Evolutionary conservation across 2,888 invertebrate genomes (phyloP), one percentile per base, ranked within the genome.

Genomic region (Caradrina clavipalpis): DNA sequence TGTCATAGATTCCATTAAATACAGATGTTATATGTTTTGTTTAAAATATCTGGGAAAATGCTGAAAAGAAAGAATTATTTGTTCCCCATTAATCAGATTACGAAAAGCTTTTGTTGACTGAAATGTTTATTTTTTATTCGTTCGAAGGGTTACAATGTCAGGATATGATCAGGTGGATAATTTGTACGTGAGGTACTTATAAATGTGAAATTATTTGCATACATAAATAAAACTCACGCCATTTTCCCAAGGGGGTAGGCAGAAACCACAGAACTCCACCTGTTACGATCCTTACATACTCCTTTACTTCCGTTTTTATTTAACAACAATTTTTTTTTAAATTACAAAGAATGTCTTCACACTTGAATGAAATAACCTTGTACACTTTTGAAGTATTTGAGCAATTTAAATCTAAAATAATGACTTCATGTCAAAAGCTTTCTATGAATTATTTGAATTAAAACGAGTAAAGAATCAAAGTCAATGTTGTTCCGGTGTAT

Each of bases 401-500:
- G 17, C 17, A 56, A 56, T 60, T 73, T 31, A 58, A 65, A 73
- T 65, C 15, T 19, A 39, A 22, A 50, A 15, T 59, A 56, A 60
- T 53, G 22, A 45, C 17, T 74, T 6, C 21, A 5, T 76, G 53
- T 57, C 60, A 68, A 45, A 45, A 61, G 17, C 39, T 11, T 39
- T 15, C 17, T 11, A 60, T 63, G 66, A 78, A 63, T 63, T 47
- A 63, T 73, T 54, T 21, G 45, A 22, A 73, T 66, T 66, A 60
- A 66, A 73, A 49, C n/a, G 59, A 50, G 47, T 15, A 65, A 68
- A 58, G 50, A 58, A 73, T 77, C 55, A 69, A 78, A 73, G 76
- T 26, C 26, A 1, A 55, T 45, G 21, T 21, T 35, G 49, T 42
- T 53, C 58, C 63, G 60, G 45, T 56, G 49, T 21, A 6, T 63